These are phyloP conservation scores for Perca flavescens DNA, from an alignment of 2,113 vertebrate species.

Conservation along the genomic window DNA sequence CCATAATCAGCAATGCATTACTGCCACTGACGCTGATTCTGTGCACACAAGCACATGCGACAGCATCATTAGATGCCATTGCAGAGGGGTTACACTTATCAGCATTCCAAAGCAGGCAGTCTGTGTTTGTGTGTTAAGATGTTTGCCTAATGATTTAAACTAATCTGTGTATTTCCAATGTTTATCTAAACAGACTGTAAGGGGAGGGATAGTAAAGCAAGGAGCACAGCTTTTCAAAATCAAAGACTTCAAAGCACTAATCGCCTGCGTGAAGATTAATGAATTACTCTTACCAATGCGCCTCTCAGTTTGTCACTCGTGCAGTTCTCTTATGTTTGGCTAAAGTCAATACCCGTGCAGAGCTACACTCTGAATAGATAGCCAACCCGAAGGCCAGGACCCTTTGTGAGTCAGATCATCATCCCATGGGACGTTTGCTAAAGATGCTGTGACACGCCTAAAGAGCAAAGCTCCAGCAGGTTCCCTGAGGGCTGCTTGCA, in stretches of 20 bases:
- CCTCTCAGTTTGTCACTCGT: conserved; percentile 45
- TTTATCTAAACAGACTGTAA: conserved; percentile 79
- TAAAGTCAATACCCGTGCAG: conserved; percentile 68
- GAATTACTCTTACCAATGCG: conserved; percentile 69
- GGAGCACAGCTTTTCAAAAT: conserved; percentile 74
- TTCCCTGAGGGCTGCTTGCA: conserved; percentile 63
- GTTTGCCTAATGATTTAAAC: conserved; percentile 79
- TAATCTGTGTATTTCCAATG: conserved; percentile 81
- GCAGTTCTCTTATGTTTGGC: conserved; percentile 32
- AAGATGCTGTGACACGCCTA: conserved; percentile 75
- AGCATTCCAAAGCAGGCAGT: conserved; percentile 70
- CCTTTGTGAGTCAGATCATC: conserved; percentile 52
- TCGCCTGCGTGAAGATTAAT: conserved; percentile 77
- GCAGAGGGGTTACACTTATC: conserved; percentile 70
- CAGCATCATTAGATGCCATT: conserved; percentile 56
- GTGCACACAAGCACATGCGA: conserved; percentile 34
- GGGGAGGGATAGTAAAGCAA: conserved; percentile 65
- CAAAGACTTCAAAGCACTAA: conserved; percentile 81
- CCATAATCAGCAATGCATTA: conserved; percentile 70
- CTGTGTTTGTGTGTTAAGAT: conserved; percentile 73
- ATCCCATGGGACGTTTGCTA: conserved; percentile 71
- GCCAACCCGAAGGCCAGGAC: conserved; percentile 63
- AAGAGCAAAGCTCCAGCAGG: conserved; percentile 62
- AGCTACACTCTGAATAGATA: conserved; percentile 50
- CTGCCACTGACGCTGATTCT: conserved; percentile 19